Conservation (phyloP, 2,113 vertebrate species). For the Tragulus kanchil region DNA sequence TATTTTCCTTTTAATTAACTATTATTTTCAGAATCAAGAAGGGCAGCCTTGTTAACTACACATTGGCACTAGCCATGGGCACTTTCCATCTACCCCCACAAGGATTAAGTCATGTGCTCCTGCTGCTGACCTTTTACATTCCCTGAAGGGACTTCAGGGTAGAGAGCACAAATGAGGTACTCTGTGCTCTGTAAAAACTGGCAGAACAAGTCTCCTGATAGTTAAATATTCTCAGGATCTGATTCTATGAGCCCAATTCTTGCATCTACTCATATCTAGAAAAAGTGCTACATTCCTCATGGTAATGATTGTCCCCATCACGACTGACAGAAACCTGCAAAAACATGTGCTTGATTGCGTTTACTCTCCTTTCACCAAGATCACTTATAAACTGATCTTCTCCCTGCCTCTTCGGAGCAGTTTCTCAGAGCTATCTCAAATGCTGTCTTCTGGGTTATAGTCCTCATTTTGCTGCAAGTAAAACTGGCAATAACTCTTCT, state of each 20-base stretch:
- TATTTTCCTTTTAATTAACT: conserved; percentile 38
- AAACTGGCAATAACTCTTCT: background rate
- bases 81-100: background rate
- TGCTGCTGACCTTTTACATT: background rate
- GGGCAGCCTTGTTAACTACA: background rate
- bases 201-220: background rate
- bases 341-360: background rate
- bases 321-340: background rate
- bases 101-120: background rate
- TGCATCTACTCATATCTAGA: background rate
- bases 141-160: background rate
- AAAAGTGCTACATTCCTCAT: background rate
- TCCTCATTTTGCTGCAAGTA: background rate
- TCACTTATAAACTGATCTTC: background rate
- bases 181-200: background rate
- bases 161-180: background rate
- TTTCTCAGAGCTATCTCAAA: background rate
- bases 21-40: conserved; percentile 44
- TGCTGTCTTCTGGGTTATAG: background rate
- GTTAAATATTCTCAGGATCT: background rate
- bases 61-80: background rate
- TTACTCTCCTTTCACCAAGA: background rate
- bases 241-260: background rate
- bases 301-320: background rate
- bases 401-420: background rate